Evolutionary conservation across 2,113 vertebrate species (phyloP), one percentile per base, ranked within the genome.

Genomic region (Sturnira hondurensis): DNA sequence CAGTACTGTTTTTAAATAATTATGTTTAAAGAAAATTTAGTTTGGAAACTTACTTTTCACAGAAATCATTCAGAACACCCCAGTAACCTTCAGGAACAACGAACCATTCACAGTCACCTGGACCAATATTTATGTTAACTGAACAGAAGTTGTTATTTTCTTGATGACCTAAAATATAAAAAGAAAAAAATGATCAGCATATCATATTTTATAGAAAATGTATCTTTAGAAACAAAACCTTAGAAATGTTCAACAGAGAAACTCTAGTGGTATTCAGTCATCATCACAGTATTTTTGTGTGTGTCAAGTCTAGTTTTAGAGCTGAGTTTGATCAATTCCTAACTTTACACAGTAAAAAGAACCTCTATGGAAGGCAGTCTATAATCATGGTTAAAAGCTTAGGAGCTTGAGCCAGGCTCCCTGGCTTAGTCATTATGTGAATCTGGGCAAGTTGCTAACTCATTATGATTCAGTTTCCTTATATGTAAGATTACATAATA

Each of bases 61-160:
- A 99, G 99, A 99, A 99, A 97, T 99, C 99, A 98, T 99, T 99
- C 99, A 99, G 98, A 98, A 99, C 99, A 94, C 99, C 99, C 99
- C 99, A 99, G 96, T 99, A 99, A 7, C 98, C 98, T 97, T 99
- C 99, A 31, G 99, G 99, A 90, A 99, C 99, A 56, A 99, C 99
- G 97, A 99, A 99, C 99, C 99, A 99, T 98, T 99, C 99, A 93
- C 99, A 99, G 98, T 99, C 99, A 91, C 99, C 99, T 26, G 99
- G 99, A 56, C 99, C 99, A 88, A 99, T 99, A 98, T 99, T 99
- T 98, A 99, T 99, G 98, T 99, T 99, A 93, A 99, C 99, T 7
- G 99, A 99, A 97, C 99, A 99, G 91, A 99, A 99, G 95, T 99
- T 99, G 98, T 99, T 99, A 98, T 99, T 99, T 98, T 99, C 99